phyloP scores from a whole-genome alignment of 2,888 invertebrate genomes.

The Drosophila anomalata region DNA sequence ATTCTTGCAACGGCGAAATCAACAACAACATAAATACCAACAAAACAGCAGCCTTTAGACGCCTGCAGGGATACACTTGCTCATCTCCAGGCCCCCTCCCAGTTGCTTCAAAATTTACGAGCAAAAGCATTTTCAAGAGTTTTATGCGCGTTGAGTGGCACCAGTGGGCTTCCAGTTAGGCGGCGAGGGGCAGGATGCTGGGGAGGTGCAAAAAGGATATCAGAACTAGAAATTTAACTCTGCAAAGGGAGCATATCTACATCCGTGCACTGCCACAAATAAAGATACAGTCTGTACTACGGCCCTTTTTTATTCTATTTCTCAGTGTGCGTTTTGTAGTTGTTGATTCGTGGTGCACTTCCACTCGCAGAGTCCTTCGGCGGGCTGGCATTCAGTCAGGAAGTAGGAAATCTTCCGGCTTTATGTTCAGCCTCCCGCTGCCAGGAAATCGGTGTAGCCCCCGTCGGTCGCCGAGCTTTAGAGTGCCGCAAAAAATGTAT shows the following conservation, averaged over 20 bases:
- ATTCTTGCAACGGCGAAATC: slow-evolving; percentile 12
- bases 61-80: slow-evolving; percentile 46
- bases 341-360: slow-evolving; percentile 40
- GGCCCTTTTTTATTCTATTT: slow-evolving; percentile 16
- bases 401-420: slow-evolving; percentile 77
- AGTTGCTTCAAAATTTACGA: slow-evolving; percentile 77
- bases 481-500: slow-evolving; percentile 8
- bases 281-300: slow-evolving; percentile 33
- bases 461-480: slow-evolving; percentile 3
- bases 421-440: slow-evolving; percentile 66
- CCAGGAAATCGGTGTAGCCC: slow-evolving; percentile 61
- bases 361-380: slow-evolving; percentile 17
- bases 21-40: slow-evolving; percentile 17
- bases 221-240: slow-evolving; percentile 43
- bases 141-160: slow-evolving; percentile 71
- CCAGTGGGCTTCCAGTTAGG: neutral
- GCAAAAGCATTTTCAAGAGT: slow-evolving; percentile 78
- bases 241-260: slow-evolving; percentile 26
- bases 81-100: slow-evolving; percentile 37
- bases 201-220: slow-evolving; percentile 1
- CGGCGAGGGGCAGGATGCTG: slow-evolving; percentile 6
- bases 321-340: slow-evolving; percentile 28
- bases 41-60: slow-evolving; percentile 35
- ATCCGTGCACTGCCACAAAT: slow-evolving; percentile 27
- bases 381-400: slow-evolving; percentile 65